Base-by-base conservation (phyloP, 2,113 vertebrate genomes). In the Tragelaphus strepsiceros region DNA sequence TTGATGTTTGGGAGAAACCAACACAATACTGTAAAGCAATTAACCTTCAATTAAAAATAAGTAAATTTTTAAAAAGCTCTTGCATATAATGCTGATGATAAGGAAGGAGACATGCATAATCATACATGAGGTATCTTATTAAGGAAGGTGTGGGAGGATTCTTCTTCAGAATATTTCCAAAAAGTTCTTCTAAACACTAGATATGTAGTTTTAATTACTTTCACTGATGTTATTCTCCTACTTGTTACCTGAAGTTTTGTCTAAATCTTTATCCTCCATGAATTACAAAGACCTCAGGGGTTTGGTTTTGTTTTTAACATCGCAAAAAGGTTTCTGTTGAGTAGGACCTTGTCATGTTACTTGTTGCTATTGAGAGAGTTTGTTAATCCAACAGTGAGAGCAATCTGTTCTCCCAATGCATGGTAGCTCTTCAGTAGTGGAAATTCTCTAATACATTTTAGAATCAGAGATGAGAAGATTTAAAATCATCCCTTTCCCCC, bases 91-190 rank as follows among this genome's bases (percentile, higher is more conserved):
- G 43, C 51, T 2, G 21, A 43, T 14, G 35, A 59, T 30, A n/a
- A 77, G 35, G 22, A 59, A 43, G 4, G 19, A 32, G 53, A 5
- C 16, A 5, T 16, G 21, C 1, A 5, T 46, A 54, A 7, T 9
- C 46, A 9, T 12, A 19, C 3, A 16, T 21, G 35, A 56, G 64
- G 56, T 35, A 19, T 7, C 3, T 54, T 85, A 81, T 10, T 13
- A 80, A 88, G 58, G n/a, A 54, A 92, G 39, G 30, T n/a, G 2
- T 28, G 61, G 21, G 28, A 95, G 61, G 1, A 15, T 5, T 67
- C 28, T 58, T 91, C 56, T 77, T 94, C 30, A 91, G 53, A 89
- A 28, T 78, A 67, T 19, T 91, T 88, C 74, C 58, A 22, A 90
- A 86, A 81, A 97, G 13, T 39, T 71, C 54, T 64, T 82, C 61